phyloP scores from a whole-genome alignment of 2,797 vertebrate species.

The Xerus rutilus region DNA sequence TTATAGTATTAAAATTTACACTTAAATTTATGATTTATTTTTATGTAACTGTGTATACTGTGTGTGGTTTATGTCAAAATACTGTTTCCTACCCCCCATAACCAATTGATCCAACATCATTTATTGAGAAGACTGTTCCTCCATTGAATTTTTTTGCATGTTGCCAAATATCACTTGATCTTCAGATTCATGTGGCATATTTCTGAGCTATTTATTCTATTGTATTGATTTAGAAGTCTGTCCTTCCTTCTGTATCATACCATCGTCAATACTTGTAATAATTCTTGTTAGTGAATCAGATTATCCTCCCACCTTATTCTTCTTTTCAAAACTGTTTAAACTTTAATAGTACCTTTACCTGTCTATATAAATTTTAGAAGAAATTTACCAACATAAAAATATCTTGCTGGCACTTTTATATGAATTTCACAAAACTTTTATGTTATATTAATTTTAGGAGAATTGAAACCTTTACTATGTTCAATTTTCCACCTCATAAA shows the following conservation, averaged over 20 bases:
- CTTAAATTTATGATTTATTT: not conserved
- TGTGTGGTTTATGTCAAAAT: not conserved
- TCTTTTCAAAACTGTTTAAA: not conserved
- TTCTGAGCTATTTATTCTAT: not conserved
- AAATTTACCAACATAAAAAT: not conserved
- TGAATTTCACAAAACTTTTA: not conserved
- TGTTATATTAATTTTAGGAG: not conserved
- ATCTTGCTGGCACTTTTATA: not conserved
- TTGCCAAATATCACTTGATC: not conserved
- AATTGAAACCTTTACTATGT: not conserved
- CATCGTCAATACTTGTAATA: not conserved
- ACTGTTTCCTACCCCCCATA: not conserved
- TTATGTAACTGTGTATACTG: not conserved
- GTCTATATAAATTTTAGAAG: slow-evolving; percentile 23
- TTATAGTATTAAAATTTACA: not conserved
- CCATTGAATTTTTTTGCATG: not conserved
- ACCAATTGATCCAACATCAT: not conserved
- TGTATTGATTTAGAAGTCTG: not conserved
- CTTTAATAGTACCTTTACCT: not conserved
- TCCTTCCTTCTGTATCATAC: not conserved
- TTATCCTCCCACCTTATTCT: not conserved
- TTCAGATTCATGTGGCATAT: not conserved
- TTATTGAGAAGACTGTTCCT: not conserved
- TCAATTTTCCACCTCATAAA: not conserved
- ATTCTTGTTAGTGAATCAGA: not conserved